Conservation (phyloP, 2,113 vertebrate species). For the Gymnorhina tibicen region DNA sequence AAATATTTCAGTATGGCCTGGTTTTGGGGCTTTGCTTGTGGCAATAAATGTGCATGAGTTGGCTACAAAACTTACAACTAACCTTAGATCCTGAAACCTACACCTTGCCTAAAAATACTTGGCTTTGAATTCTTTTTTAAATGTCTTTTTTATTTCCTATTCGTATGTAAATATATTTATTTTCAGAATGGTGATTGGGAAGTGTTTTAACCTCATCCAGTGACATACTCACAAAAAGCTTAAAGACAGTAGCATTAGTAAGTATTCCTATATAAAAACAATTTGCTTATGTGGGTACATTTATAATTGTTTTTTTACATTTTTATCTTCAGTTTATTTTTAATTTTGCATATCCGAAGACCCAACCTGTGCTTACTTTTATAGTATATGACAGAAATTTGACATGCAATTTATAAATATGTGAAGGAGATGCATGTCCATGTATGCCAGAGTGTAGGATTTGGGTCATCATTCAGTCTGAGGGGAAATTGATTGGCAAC, state of each 20-base stretch:
- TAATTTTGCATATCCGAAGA: not conserved
- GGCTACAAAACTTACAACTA: not conserved
- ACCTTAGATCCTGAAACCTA: not conserved
- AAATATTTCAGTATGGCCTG: not conserved
- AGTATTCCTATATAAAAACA: not conserved
- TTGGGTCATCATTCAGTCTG: not conserved
- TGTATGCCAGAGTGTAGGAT: not conserved
- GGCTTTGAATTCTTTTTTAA: not conserved
- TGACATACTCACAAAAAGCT: not conserved
- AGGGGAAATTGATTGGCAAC: not conserved
- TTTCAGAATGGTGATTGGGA: not conserved
- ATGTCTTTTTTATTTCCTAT: not conserved
- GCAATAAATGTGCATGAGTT: not conserved
- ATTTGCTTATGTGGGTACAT: not conserved
- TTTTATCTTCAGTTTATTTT: not conserved
- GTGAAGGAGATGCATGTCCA: not conserved
- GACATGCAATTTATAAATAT: not conserved
- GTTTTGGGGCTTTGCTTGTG: not conserved
- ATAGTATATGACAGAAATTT: not conserved
- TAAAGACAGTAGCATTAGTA: too few species aligned
- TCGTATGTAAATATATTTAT: not conserved
- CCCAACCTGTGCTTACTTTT: accelerated
- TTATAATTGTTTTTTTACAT: not conserved
- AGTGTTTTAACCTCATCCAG: not conserved
- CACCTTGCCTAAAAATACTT: not conserved